Evolutionary conservation across 2,113 vertebrate species (phyloP).

Genomic region (Tor tambroides): DNA sequence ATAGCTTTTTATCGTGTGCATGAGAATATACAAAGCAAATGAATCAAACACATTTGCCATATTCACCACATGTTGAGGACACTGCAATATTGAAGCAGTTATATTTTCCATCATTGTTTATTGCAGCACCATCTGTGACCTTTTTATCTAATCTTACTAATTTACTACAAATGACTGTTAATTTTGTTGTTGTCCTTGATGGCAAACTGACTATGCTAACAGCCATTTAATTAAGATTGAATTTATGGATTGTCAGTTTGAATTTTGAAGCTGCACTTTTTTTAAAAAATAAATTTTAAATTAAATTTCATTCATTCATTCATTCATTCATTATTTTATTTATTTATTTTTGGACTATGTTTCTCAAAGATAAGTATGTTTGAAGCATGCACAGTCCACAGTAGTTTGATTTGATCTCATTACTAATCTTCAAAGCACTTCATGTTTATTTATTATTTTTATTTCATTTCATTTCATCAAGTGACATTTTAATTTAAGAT

Average conservation of each 20-base stretch:
- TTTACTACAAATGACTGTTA: background rate
- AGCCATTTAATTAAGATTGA: background rate
- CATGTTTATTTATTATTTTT: background rate
- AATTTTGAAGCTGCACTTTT: background rate
- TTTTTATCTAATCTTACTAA: background rate
- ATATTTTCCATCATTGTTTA: background rate
- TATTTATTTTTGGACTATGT: background rate
- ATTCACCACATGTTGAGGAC: background rate
- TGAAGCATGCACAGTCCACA: background rate
- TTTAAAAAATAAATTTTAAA: background rate
- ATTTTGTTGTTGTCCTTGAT: slow-evolving; percentile 1
- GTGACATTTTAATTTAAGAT: background rate
- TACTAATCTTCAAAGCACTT: background rate
- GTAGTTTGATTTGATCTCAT: background rate
- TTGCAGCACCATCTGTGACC: background rate
- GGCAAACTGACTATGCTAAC: background rate
- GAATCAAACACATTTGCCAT: background rate
- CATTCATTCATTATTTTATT: too few relatives aligned
- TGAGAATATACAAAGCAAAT: background rate
- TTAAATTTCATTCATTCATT: too few relatives aligned
- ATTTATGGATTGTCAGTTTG: background rate
- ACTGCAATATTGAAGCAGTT: background rate
- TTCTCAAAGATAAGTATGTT: background rate
- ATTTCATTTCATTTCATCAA: too few relatives aligned
- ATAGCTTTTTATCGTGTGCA: background rate